These are phyloP conservation scores for Drosophila bifasciata DNA, from an alignment of 1,140 invertebrate genomes.

Conservation along the genomic window DNA sequence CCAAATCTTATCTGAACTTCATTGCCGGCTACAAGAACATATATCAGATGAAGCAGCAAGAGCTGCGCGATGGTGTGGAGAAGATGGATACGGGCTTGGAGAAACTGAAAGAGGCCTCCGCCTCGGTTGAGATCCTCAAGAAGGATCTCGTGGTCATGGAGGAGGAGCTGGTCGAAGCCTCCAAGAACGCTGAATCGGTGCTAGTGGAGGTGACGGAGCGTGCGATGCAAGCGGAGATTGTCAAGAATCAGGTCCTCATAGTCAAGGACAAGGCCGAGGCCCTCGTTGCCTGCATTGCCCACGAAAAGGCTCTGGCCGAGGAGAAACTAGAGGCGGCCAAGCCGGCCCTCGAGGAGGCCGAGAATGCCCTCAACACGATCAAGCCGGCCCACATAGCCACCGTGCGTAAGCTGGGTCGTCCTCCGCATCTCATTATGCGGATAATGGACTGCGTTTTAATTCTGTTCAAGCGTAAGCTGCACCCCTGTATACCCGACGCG, in stretches of 20 bases:
- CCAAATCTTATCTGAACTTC: slow-evolving; percentile 98
- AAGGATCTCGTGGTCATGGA: slow-evolving; percentile 97
- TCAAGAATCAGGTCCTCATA: slow-evolving; percentile 97
- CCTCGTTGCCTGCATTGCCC: slow-evolving; percentile 94
- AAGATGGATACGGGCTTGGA: slow-evolving; percentile 97
- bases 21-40: slow-evolving; percentile 97
- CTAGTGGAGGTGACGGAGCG: slow-evolving; percentile 94
- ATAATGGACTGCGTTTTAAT: slow-evolving; percentile 99
- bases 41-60: slow-evolving; percentile 94
- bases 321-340: slow-evolving; percentile 93
- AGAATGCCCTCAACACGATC: slow-evolving; percentile 97
- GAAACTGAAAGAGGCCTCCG: slow-evolving; percentile 97
- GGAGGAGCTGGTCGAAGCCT: slow-evolving; percentile 94
- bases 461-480: slow-evolving; percentile 94
- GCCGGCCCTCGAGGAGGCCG: slow-evolving; percentile 96
- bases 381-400: slow-evolving; percentile 98
- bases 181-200: slow-evolving; percentile 94
- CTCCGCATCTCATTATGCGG: slow-evolving; percentile 98
- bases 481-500: slow-evolving; percentile 92
- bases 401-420: slow-evolving; percentile 95
- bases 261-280: slow-evolving; percentile 97
- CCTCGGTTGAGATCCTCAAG: slow-evolving; percentile 95
- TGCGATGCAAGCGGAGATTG: slow-evolving; percentile 96
- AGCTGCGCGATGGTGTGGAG: slow-evolving; percentile 94
- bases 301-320: slow-evolving; percentile 96